phyloP scores from a whole-genome alignment of 2,113 vertebrate species.

The Microtus pennsylvanicus region DNA sequence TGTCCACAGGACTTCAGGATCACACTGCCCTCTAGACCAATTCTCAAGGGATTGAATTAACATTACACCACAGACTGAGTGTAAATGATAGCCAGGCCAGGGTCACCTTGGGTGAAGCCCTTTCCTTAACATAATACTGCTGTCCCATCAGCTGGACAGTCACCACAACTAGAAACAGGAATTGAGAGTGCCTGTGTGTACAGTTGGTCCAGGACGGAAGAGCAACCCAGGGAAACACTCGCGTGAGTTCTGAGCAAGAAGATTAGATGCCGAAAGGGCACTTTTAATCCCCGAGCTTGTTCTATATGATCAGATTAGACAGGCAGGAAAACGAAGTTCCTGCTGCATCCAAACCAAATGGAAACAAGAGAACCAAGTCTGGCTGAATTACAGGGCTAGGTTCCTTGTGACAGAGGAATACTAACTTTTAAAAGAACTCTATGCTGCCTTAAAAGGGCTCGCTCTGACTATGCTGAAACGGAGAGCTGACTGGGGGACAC shows the following conservation, averaged over 20 bases:
- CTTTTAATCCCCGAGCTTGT: neutral
- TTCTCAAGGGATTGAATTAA: neutral
- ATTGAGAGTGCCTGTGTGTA: neutral
- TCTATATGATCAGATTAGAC: neutral
- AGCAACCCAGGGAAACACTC: neutral
- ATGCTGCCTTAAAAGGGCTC: neutral
- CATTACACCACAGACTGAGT: neutral
- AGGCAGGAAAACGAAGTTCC: neutral
- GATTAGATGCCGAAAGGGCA: neutral
- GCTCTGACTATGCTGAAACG: neutral
- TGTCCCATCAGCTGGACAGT: neutral
- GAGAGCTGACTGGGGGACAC: neutral
- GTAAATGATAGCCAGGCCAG: neutral
- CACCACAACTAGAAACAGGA: neutral
- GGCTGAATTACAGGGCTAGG: neutral
- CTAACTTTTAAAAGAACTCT: neutral
- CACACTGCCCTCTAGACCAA: neutral
- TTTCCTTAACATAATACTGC: neutral
- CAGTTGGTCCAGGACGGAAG: neutral
- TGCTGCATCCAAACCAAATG: neutral
- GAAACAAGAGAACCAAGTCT: neutral
- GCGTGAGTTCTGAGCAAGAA: neutral
- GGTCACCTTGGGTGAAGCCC: neutral
- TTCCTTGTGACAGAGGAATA: fast-evolving
- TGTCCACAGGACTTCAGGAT: neutral